Percentiles rank a stretch among this genome's conserved stretches.
phyloP scores from a whole-genome alignment of 2,888 invertebrate genomes.

The Acanthosepion pharaonis region DNA sequence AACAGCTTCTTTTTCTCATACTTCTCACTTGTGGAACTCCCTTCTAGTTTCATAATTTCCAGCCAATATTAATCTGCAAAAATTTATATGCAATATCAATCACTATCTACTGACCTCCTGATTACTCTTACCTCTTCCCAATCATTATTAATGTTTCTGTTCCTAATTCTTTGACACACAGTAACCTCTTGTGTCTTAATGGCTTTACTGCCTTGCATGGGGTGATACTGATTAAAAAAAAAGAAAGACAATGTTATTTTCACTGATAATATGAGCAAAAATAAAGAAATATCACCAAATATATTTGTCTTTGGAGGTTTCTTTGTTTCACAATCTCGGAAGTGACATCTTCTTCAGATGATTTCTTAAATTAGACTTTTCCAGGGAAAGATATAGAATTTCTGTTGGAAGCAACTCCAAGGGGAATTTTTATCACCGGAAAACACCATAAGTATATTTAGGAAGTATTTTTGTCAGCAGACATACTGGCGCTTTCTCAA shows the following conservation, averaged over 20 bases:
- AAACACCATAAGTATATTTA: background rate
- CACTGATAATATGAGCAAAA: background rate
- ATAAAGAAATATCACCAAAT: background rate
- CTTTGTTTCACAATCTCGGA: background rate
- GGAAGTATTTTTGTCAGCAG: background rate
- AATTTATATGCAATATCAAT: too few relatives aligned
- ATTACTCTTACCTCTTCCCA: too few relatives aligned
- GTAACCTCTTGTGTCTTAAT: too few relatives aligned
- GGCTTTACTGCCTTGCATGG: too few relatives aligned
- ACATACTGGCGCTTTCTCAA: background rate
- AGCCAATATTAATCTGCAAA: too few relatives aligned
- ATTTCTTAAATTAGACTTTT: slow-evolving; percentile 9
- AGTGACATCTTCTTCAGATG: background rate
- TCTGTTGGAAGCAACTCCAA: background rate
- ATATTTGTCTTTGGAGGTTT: background rate
- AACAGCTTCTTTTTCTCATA: too few relatives aligned
- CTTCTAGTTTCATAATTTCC: too few relatives aligned
- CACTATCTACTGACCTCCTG: too few relatives aligned
- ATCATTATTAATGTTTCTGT: too few relatives aligned
- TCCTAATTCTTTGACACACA: too few relatives aligned
- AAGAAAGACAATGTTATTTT: background rate
- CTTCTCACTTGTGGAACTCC: too few relatives aligned
- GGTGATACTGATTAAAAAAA: too few relatives aligned
- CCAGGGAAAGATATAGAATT: background rate
- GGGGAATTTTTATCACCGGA: background rate